Base-by-base conservation (phyloP, 2,888 invertebrate genomes). In the Tromatobia lineatoria region DNA sequence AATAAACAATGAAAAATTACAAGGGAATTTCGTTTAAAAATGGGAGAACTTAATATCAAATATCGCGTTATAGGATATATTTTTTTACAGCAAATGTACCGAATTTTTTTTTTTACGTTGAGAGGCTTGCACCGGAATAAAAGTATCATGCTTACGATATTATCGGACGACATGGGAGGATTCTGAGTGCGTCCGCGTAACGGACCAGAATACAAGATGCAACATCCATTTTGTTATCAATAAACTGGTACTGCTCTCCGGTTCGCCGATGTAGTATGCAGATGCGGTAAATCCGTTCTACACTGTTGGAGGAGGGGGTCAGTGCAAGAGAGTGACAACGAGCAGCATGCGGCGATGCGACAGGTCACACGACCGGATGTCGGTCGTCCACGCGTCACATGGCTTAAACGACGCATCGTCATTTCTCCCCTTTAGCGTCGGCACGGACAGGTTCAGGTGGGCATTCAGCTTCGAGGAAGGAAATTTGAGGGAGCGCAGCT, bases 221-320 rank as follows among this genome's bases (percentile, higher is more conserved):
- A 54, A 79, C 71, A 70, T 80, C 71, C 18, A 80, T 76, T 78
- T 67, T 47, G 54, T 80, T 80, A 74, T 66, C 64, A 23, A 3
- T 50, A 23, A 54, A 10, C 29, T 29, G n/a, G 20, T 45, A 54
- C 47, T 38, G 59, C 34, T 29, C 15, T 3, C 70, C 74, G 70
- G 11, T 47, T 74, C 52, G 47, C 61, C 67, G 50, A 66, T 18
- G 34, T 38, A 69, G n/a, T 11, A 70, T 64, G 61, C 38, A 57
- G 57, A 67, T 80, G 42, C 23, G 64, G 38, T 50, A 13, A 64
- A 47, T 64, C 47, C 50, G 66, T 66, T 75, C 29, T 23, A 13
- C 50, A 25, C 66, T 45, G 42, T 45, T 18, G 1, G 54, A 23
- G 20, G 3, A 23, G 8, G 23, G 42, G 71, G 20, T 38, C 25